These are phyloP conservation scores for Sebastiscus tertius DNA, from an alignment of 2,797 vertebrate genomes.

Conservation along the genomic window DNA sequence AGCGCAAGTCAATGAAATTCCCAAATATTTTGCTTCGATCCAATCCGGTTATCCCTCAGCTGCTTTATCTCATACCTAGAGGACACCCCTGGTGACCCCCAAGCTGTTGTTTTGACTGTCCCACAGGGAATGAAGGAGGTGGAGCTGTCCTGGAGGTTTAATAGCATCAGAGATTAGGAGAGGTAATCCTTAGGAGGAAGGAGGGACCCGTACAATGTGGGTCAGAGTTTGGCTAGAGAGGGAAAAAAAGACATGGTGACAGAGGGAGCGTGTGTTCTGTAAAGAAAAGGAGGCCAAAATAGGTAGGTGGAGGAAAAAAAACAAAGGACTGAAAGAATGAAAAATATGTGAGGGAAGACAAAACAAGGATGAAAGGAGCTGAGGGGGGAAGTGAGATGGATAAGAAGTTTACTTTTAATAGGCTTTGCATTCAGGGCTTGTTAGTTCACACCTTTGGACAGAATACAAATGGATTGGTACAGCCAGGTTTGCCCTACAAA, in stretches of 20 bases:
- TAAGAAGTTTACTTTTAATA: conserved; percentile 40
- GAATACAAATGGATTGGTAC: conserved; percentile 24
- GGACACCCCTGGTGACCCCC: conserved; percentile 36
- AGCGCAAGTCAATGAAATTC: not conserved
- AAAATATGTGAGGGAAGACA: conserved; percentile 5
- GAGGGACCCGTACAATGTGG: conserved; percentile 63
- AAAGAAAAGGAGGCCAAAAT: conserved; percentile 13
- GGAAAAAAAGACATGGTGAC: conserved; percentile 22
- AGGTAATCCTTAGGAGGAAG: conserved; percentile 75
- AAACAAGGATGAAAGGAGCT: conserved; percentile 9
- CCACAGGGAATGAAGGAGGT: conserved; percentile 33
- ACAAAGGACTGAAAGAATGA: conserved; percentile 23
- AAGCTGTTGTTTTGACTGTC: conserved; percentile 76
- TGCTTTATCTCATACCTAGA: conserved; percentile 31
- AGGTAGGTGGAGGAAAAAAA: conserved; percentile 32
- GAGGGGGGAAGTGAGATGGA: conserved; percentile 12
- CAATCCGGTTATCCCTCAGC: not conserved
- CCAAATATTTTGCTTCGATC: not conserved
- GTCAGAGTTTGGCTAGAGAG: conserved; percentile 57
- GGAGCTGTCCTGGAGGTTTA: conserved; percentile 66
- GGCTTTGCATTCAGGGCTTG: conserved; percentile 31
- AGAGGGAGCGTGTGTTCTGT: conserved; percentile 17
- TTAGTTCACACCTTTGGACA: conserved; percentile 72
- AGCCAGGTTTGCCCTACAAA: conserved; percentile 30
- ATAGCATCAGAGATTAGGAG: conserved; percentile 79